Conservation (phyloP, 1,140 invertebrate species). For the Adelges cooleyi region DNA sequence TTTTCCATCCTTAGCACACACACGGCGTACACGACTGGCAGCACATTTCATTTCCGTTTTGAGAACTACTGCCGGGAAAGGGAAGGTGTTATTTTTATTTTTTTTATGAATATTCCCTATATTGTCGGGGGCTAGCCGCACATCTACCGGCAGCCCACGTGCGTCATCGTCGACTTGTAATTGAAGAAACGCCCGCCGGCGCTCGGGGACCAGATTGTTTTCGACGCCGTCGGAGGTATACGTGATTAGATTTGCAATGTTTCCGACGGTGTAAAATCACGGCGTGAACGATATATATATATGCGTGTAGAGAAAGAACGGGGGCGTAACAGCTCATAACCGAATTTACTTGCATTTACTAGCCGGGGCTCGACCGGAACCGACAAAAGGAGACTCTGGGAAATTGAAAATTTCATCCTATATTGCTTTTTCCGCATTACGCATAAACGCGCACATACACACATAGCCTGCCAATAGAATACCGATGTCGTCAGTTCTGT, state of each 20-base stretch:
- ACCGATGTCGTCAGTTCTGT: not conserved
- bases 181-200: not conserved
- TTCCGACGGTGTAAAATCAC: slow-evolving; percentile 18
- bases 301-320: not conserved
- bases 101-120: not conserved
- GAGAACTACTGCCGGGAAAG: too few species aligned
- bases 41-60: too few species aligned
- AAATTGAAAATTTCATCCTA: slow-evolving; percentile 14
- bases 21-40: too few species aligned
- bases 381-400: not conserved
- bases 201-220: slow-evolving; percentile 19
- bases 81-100: too few species aligned
- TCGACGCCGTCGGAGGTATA: not conserved
- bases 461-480: too few species aligned
- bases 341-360: not conserved
- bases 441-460: not conserved
- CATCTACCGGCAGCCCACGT: not conserved
- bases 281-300: too few species aligned
- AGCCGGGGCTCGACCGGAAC: not conserved
- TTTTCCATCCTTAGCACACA: too few species aligned
- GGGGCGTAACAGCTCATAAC: not conserved
- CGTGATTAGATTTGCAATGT: slow-evolving; percentile 26
- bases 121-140: not conserved
- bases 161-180: not conserved
- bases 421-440: slow-evolving; percentile 5